These are phyloP conservation scores for Xenotilapia flavipinnis DNA, from an alignment of 2,113 vertebrate species.

Conservation along the genomic window DNA sequence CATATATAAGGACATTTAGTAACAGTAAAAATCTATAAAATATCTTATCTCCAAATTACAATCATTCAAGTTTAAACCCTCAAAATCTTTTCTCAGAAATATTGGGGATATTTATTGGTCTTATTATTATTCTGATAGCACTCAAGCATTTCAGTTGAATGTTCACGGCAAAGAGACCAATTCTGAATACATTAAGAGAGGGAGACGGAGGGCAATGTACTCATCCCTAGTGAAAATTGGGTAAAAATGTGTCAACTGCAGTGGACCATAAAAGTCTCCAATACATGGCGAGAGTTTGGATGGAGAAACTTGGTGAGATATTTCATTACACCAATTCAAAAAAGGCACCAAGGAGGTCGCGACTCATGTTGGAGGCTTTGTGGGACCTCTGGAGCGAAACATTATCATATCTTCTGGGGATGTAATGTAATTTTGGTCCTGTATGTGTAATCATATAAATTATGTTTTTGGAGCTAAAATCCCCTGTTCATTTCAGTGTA, in stretches of 20 bases:
- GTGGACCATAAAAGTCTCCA: background rate
- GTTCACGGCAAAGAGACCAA: background rate
- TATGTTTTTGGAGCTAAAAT: fast-evolving
- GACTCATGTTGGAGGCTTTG: background rate
- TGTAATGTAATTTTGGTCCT: background rate
- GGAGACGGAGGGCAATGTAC: fast-evolving
- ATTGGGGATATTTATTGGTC: background rate
- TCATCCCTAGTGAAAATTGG: background rate
- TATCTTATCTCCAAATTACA: background rate
- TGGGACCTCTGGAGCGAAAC: fast-evolving
- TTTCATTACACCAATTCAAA: background rate
- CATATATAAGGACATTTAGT: background rate
- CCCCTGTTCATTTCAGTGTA: background rate
- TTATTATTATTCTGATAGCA: fast-evolving
- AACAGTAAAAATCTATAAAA: background rate
- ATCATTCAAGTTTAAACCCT: background rate
- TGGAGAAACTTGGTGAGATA: background rate
- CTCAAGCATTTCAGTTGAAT: background rate
- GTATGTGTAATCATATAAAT: fast-evolving
- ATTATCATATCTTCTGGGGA: fast-evolving
- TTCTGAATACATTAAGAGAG: background rate
- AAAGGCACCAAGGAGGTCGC: fast-evolving
- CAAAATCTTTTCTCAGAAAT: background rate
- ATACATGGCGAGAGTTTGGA: fast-evolving
- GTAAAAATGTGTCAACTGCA: background rate